Conservation (phyloP, 1,140 invertebrate species). For the Carposina sasakii region DNA sequence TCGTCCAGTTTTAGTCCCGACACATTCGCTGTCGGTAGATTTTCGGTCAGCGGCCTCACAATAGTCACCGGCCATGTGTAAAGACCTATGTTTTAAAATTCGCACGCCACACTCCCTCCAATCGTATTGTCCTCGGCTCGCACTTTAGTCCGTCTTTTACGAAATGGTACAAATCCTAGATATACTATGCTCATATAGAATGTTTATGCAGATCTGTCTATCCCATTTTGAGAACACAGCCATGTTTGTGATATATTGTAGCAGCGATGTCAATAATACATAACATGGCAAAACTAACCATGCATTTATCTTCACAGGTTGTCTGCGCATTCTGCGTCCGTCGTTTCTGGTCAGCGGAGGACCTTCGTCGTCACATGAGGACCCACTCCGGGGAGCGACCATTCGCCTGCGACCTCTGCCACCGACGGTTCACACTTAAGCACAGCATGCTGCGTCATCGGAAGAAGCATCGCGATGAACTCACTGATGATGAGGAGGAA, state of each 20-base stretch:
- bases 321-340: conserved; percentile 93
- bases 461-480: conserved; percentile 82
- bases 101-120: too few relatives aligned
- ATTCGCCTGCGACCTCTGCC: conserved; percentile 87
- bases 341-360: conserved; percentile 94
- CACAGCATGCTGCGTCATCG: conserved; percentile 94
- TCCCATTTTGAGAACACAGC: too few relatives aligned
- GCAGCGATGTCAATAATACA: neutral
- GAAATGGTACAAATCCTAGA: too few relatives aligned
- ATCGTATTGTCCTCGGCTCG: too few relatives aligned
- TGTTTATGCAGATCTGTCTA: too few relatives aligned
- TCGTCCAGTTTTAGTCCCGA: too few relatives aligned
- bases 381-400: conserved; percentile 89
- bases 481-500: conserved; percentile 70
- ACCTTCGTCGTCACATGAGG: conserved; percentile 92
- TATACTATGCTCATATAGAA: too few relatives aligned
- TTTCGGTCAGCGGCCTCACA: too few relatives aligned
- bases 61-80: too few relatives aligned
- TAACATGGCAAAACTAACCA: neutral
- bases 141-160: too few relatives aligned
- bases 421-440: conserved; percentile 90
- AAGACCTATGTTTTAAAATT: too few relatives aligned
- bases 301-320: conserved; percentile 72
- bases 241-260: neutral
- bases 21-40: too few relatives aligned